Base-by-base conservation (phyloP, 2,888 invertebrate species). In the Pelosia muscerda region DNA sequence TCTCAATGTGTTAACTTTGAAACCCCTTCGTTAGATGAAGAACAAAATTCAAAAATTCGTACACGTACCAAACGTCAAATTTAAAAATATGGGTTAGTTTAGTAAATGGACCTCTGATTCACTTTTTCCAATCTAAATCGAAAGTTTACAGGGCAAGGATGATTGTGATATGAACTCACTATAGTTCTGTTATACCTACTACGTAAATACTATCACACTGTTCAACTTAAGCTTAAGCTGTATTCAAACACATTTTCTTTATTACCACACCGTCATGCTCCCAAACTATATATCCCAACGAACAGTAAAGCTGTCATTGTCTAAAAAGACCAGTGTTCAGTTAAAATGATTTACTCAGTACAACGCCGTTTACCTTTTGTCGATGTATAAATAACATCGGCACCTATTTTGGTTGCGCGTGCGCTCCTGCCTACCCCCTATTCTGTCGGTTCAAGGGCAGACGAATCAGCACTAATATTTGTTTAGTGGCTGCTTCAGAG, bases 371-470 rank as follows among this genome's bases (percentile, higher is more conserved):
- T 70, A 77, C 77, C 78, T 77, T 75, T 80, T 80, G 72, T 80
- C 57, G 67, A 61, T 66, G 42, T 69, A 76, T 68, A 72, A 77
- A 78, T 78, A 77, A 65, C 75, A 65, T 55, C 70, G 42, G 65
- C 49, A 65, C 68, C 71, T 68, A 68, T 77, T 77, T 71, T 70
- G 76, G 72, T 60, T 71, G 63, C 38, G 66, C 53, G 64, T 19
- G 42, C 38, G 57, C 38, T 57, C 56, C 72, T 77, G 73, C 66
- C 19, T 69, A 77, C 76, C 70, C 71, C 74, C 25, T 57, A 58
- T 72, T 59, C 64, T 49, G 67, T 58, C 69, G 69, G 82, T 83
- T 84, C 88, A 88, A 88, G 88, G 88, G 81, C 83, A 78, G 71
- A 60, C 65, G 68, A 69, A 68, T 68, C 73, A 72, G 71, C 73